Conservation (phyloP, 2,113 vertebrate species). For the Paraplagusia blochii region DNA sequence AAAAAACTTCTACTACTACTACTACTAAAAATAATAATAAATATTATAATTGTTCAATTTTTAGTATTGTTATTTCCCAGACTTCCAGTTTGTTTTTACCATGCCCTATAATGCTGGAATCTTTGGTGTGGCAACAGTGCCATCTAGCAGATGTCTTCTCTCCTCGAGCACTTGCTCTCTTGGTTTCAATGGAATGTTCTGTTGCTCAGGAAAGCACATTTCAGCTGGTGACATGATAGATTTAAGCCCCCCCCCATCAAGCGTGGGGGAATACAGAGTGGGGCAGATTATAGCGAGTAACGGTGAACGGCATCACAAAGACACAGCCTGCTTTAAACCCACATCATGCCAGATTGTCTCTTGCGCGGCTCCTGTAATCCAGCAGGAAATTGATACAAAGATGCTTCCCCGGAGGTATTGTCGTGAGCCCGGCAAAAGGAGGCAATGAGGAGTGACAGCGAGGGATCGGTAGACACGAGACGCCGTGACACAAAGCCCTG, state of each 20-base stretch:
- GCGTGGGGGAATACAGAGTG: conserved; percentile 67
- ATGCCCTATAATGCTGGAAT: not conserved
- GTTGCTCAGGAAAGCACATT: conserved; percentile 70
- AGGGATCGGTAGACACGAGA: conserved; percentile 59
- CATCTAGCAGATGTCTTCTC: conserved; percentile 71
- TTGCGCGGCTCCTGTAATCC: conserved; percentile 70
- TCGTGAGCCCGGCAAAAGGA: conserved; percentile 42
- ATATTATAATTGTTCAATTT: conserved; percentile 10
- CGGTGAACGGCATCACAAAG: conserved; percentile 59
- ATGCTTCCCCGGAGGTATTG: conserved; percentile 62
- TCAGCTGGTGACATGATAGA: conserved; percentile 70
- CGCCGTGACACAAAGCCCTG: conserved; percentile 58
- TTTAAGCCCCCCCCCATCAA: conserved; percentile 73
- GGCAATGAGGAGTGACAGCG: conserved; percentile 66
- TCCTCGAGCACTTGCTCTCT: conserved; percentile 17
- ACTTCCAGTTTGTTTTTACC: not conserved
- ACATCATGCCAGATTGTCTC: conserved; percentile 69
- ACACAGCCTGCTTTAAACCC: conserved; percentile 62
- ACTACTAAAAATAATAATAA: too few relatives aligned
- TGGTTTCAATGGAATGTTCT: conserved; percentile 58
- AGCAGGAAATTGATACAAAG: conserved; percentile 71
- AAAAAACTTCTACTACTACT: conserved; percentile 39
- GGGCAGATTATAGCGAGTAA: conserved; percentile 66
- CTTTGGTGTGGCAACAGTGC: conserved; percentile 74
- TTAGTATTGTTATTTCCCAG: conserved; percentile 37